Percentiles rank a stretch among this genome's conserved stretches.
phyloP scores from a whole-genome alignment of 2,888 invertebrate species.

The Hanleya hanleyi region DNA sequence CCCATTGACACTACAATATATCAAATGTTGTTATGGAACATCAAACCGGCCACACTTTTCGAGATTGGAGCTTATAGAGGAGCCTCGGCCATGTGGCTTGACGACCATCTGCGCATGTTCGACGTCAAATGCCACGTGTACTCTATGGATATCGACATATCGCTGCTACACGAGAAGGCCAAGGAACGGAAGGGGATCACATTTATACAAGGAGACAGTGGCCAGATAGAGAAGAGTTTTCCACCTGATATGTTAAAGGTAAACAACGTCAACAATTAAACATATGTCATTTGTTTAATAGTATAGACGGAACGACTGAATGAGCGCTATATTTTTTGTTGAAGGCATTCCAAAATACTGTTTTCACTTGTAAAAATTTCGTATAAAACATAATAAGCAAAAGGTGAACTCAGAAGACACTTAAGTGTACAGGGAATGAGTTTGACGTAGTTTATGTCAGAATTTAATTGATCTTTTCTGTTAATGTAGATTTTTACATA shows the following conservation, averaged over 20 bases:
- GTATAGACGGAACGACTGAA: too few species aligned
- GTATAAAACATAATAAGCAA: too few species aligned
- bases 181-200: not conserved
- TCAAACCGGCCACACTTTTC: not conserved
- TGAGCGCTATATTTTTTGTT: too few species aligned
- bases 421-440: too few species aligned
- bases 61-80: not conserved
- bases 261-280: too few species aligned
- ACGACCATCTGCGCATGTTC: not conserved
- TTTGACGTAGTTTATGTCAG: too few species aligned
- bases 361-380: too few species aligned
- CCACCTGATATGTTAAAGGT: not conserved
- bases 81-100: not conserved
- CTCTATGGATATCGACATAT: not conserved
- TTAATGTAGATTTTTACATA: too few species aligned
- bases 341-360: too few species aligned
- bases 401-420: too few species aligned
- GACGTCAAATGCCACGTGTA: not conserved
- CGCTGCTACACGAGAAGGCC: not conserved
- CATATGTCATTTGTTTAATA: too few species aligned
- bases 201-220: slow-evolving; percentile 4
- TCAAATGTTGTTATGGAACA: not conserved
- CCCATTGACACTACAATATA: not conserved
- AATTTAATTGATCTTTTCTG: too few species aligned
- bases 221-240: not conserved